Evolutionary conservation across 2,888 invertebrate genomes (phyloP).

Genomic region (Microplitis deprimator): DNA sequence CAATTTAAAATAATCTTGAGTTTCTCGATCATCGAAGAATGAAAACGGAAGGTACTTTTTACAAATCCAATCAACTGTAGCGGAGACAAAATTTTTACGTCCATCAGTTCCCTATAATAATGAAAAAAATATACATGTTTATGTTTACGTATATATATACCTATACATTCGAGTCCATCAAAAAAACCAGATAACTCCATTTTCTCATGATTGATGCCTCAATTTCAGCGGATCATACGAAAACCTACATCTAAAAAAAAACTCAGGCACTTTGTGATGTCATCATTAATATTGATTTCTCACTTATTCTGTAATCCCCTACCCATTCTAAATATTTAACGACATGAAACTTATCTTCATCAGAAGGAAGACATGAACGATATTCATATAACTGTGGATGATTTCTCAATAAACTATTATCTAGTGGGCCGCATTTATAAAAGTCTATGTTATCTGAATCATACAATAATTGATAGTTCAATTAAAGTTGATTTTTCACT

Average conservation of each 20-base stretch:
- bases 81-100: background rate
- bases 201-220: too few relatives aligned
- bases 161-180: too few relatives aligned
- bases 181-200: too few relatives aligned
- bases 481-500: conserved; percentile 26
- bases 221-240: too few relatives aligned
- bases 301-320: too few relatives aligned
- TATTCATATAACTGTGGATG: background rate
- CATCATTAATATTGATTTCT: too few relatives aligned
- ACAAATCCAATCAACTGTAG: background rate
- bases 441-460: background rate
- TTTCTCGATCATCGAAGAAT: background rate
- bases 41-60: background rate
- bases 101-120: too few relatives aligned
- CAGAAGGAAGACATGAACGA: background rate
- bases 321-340: too few relatives aligned
- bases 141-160: too few relatives aligned
- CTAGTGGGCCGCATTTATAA: conserved; percentile 4
- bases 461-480: background rate
- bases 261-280: too few relatives aligned
- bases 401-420: background rate
- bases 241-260: too few relatives aligned
- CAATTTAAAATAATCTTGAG: background rate
- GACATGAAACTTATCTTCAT: background rate
- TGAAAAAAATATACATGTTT: too few relatives aligned